These are phyloP conservation scores for Penaeus monodon DNA, from an alignment of 2,888 invertebrate genomes.

Conservation along the genomic window DNA sequence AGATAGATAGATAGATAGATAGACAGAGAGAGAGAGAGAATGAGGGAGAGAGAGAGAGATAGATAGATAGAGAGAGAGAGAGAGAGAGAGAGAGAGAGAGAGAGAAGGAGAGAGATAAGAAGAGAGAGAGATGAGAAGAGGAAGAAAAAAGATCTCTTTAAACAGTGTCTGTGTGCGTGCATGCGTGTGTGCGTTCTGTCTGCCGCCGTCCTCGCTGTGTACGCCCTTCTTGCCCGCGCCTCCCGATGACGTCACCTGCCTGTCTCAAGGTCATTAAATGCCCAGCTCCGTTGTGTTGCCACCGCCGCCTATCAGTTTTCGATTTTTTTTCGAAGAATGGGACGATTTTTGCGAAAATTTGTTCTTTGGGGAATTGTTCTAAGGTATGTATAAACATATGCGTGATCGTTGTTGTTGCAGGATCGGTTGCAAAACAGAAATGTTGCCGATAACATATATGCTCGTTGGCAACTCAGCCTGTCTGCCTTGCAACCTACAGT, in stretches of 20 bases:
- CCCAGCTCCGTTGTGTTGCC: constrained; percentile 33
- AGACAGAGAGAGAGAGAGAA: too few relatives aligned
- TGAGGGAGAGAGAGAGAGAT: too few relatives aligned
- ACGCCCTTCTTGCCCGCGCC: constrained; percentile 26
- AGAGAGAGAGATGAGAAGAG: too few relatives aligned
- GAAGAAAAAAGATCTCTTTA: constrained; percentile 1
- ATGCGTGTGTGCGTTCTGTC: too few relatives aligned
- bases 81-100: too few relatives aligned
- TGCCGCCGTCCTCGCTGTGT: constrained; percentile 3
- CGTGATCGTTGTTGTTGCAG: too few relatives aligned
- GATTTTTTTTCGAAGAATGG: too few relatives aligned
- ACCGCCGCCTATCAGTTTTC: neutral
- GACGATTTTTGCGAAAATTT: neutral
- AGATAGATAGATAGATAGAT: too few relatives aligned
- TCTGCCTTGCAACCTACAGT: constrained; percentile 10
- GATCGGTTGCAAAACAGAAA: too few relatives aligned
- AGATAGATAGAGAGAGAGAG: too few relatives aligned
- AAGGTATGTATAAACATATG: too few relatives aligned
- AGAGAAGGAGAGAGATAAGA: too few relatives aligned
- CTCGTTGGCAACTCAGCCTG: neutral
- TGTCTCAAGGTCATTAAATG: constrained; percentile 45
- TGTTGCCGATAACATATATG: neutral
- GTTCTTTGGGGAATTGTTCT: neutral
- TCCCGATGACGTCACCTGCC: constrained; percentile 33
- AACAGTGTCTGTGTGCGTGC: constrained; percentile 9